Evolutionary conservation across 2,888 invertebrate genomes (phyloP), one percentile per base, ranked within the genome.

Genomic region (Arrhopalites spinosus): DNA sequence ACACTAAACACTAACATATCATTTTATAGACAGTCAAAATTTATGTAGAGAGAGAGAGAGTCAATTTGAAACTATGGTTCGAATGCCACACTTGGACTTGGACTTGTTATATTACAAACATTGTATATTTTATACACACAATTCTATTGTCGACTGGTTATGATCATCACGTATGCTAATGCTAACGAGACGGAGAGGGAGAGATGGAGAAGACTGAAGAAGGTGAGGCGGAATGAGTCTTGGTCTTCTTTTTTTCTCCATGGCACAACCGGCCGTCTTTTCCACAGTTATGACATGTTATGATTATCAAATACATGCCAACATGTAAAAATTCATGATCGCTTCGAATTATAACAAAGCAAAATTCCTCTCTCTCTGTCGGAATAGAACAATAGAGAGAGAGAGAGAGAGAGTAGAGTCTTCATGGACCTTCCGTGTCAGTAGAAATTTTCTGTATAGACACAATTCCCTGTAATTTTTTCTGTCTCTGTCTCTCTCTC

Each of bases 221-320:
- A n/a, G n/a, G 50, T n/a, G n/a, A 50, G n/a, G 50, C 15, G 50
- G n/a, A 50, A 50, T n/a, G 15, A 50, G 3, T 50, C 50, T n/a
- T n/a, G 17, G 2, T 50, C 50, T n/a, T 15, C 17, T 17, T 50
- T 50, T 50, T n/a, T 5, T 2, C 50, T 50, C 50, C 17, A n/a
- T n/a, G 50, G 23, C 64, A 25, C 27, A 17, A 66, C 43, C 43
- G 66, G 13, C 43, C 20, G 20, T 43, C 36, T 36, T 63, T 8
- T n/a, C 64, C 43, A 43, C n/a, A n/a, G 43, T 66, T 66, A 66
- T 66, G 66, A 66, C 66, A 66, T 66, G 66, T 66, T 66, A 66
- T 66, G 66, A 66, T 66, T 66, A 66, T 66, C 43, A 30, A 66
- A 66, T 66, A 20, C 20, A 13, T 30, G 13, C 17, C 20, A 11